Evolutionary conservation across 2,888 invertebrate species (phyloP).

Genomic region (Callyntrura sp.): DNA sequence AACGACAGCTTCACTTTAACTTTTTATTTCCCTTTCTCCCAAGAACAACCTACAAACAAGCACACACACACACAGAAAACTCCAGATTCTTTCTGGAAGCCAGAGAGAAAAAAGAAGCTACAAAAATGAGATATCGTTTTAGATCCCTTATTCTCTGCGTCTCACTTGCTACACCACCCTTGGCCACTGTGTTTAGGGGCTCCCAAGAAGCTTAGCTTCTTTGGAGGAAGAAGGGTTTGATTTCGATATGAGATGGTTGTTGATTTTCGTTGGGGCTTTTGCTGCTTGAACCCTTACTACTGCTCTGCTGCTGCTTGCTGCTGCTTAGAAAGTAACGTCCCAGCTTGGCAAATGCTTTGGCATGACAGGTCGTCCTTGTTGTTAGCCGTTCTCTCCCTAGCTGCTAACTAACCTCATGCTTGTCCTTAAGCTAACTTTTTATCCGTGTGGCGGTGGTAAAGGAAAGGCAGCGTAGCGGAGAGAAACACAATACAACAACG

Average conservation of each 20-base stretch:
- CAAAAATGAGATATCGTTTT: not conserved
- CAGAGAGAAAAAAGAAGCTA: not conserved
- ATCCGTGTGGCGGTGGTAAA: constrained; percentile 27
- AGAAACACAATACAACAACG: constrained; percentile 1
- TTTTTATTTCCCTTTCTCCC: not conserved
- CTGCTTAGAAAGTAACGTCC: constrained; percentile 30
- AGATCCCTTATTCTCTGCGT: too few relatives aligned
- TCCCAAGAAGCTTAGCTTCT: not conserved
- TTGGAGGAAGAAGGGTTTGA: not conserved
- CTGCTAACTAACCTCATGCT: constrained; percentile 63
- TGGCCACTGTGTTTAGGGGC: not conserved
- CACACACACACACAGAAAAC: not conserved
- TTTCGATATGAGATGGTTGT: constrained; percentile 14
- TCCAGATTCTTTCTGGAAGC: not conserved
- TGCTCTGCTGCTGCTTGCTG: not conserved
- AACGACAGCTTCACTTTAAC: constrained; percentile 5
- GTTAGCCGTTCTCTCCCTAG: constrained; percentile 68
- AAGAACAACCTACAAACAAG: too few relatives aligned
- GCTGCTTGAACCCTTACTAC: too few relatives aligned
- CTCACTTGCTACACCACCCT: too few relatives aligned
- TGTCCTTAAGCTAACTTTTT: constrained; percentile 59
- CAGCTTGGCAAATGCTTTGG: constrained; percentile 27
- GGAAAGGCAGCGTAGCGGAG: not conserved
- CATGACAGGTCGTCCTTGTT: constrained; percentile 53
- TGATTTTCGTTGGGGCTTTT: too few relatives aligned